A percentile compares a stretch with the other conserved stretches of the same genome.
Evolutionary conservation across 2,888 invertebrate genomes (phyloP).

Genomic region (Drosophila maculinotata): DNA sequence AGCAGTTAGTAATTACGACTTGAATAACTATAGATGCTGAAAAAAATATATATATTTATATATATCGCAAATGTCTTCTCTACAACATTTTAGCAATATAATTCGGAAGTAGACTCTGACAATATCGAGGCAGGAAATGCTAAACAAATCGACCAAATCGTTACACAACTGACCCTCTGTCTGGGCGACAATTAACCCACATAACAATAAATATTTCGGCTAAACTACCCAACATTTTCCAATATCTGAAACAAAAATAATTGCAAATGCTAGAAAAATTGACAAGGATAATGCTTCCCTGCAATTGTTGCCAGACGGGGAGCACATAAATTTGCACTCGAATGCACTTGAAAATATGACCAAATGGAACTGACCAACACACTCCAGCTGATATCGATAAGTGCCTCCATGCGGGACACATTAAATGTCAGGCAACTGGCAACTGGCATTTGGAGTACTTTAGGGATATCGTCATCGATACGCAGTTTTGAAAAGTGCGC

Average conservation of each 20-base stretch:
- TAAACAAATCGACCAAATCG: constrained; percentile 61
- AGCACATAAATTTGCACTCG: constrained; percentile 52
- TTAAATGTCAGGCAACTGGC: constrained; percentile 23
- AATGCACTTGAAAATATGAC: constrained; percentile 56
- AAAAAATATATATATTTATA: too few species aligned
- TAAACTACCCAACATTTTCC: constrained; percentile 20
- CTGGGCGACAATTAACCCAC: constrained; percentile 35
- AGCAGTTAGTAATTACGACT: too few species aligned
- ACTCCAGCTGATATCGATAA: constrained; percentile 37
- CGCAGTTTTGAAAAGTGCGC: constrained; percentile 50
- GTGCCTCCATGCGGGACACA: constrained; percentile 55
- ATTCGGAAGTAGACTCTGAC: not conserved
- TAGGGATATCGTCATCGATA: constrained; percentile 28
- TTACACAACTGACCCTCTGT: constrained; percentile 37
- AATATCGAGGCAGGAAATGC: constrained; percentile 54
- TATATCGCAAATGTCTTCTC: too few species aligned
- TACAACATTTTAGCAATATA: not conserved
- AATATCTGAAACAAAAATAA: constrained; percentile 54
- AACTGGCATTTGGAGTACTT: constrained; percentile 32
- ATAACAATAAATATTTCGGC: constrained; percentile 18
- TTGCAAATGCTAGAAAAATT: constrained; percentile 61
- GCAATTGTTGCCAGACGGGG: constrained; percentile 36
- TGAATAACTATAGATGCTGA: too few species aligned
- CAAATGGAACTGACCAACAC: constrained; percentile 33
- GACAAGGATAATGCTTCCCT: constrained; percentile 60